These are phyloP conservation scores for Prochilodus magdalenae DNA, from an alignment of 2,113 vertebrate genomes.

Conservation along the genomic window DNA sequence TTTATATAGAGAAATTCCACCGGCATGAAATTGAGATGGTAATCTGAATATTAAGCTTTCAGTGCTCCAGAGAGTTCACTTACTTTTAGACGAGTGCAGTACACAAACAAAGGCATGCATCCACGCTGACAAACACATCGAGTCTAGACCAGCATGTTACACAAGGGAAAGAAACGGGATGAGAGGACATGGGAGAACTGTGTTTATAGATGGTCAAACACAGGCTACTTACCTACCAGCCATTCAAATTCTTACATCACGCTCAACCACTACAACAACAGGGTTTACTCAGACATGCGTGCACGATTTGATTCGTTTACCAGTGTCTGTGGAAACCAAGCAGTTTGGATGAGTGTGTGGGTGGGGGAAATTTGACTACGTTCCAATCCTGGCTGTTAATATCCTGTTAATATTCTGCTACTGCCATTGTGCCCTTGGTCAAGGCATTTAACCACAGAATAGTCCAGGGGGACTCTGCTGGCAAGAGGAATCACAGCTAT, in stretches of 20 bases:
- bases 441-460: neutral
- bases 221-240: constrained; percentile 59
- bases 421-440: neutral
- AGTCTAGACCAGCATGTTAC: neutral
- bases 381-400: neutral
- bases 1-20: constrained; percentile 18
- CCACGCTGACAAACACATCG: neutral
- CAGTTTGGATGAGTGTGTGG: neutral
- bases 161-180: neutral
- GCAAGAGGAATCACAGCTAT: neutral
- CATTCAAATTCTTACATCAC: constrained; percentile 18
- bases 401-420: constrained; percentile 20
- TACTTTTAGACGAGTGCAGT: constrained; percentile 4
- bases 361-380: neutral
- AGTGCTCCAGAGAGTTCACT: neutral
- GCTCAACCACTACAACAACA: constrained; percentile 1
- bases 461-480: neutral
- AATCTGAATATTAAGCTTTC: constrained; percentile 38
- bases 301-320: neutral
- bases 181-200: neutral
- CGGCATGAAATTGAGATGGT: constrained; percentile 28
- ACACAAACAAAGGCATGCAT: neutral
- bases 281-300: neutral
- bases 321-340: neutral
- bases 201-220: constrained; percentile 32